Conservation (phyloP, 2,888 invertebrate species). For the Pteria penguin region DNA sequence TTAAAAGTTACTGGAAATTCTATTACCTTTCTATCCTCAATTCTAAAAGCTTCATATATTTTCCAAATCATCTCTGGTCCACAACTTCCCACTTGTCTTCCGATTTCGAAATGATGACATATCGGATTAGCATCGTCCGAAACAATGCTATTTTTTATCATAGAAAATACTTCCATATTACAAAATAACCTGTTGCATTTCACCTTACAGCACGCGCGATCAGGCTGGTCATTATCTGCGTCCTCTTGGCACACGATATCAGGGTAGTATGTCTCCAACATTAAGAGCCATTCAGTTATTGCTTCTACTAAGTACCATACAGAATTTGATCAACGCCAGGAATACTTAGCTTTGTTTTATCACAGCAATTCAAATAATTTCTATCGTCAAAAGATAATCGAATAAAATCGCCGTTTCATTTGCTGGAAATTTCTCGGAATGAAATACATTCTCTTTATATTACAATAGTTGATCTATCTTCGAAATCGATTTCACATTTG, state of each 20-base stretch:
- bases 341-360: too few species aligned
- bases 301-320: too few species aligned
- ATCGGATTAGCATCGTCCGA: slow-evolving; percentile 85
- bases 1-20: too few species aligned
- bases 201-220: background rate
- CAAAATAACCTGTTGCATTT: slow-evolving; percentile 24
- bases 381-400: too few species aligned
- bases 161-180: slow-evolving; percentile 74
- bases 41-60: slow-evolving; percentile 92
- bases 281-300: background rate
- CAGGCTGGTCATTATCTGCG: background rate
- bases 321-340: too few species aligned
- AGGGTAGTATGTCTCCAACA: background rate
- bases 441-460: too few species aligned
- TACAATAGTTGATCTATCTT: too few species aligned
- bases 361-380: too few species aligned
- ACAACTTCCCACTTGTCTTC: slow-evolving; percentile 88
- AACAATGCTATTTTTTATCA: slow-evolving; percentile 72
- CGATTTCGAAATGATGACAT: slow-evolving; percentile 91
- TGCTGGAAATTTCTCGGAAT: too few species aligned
- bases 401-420: too few species aligned
- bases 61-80: slow-evolving; percentile 96
- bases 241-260: background rate
- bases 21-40: slow-evolving; percentile 93
- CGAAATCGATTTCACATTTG: too few species aligned